These are phyloP conservation scores for Dromococcyx pavoninus DNA, from an alignment of 2,797 vertebrate species.

Conservation along the genomic window DNA sequence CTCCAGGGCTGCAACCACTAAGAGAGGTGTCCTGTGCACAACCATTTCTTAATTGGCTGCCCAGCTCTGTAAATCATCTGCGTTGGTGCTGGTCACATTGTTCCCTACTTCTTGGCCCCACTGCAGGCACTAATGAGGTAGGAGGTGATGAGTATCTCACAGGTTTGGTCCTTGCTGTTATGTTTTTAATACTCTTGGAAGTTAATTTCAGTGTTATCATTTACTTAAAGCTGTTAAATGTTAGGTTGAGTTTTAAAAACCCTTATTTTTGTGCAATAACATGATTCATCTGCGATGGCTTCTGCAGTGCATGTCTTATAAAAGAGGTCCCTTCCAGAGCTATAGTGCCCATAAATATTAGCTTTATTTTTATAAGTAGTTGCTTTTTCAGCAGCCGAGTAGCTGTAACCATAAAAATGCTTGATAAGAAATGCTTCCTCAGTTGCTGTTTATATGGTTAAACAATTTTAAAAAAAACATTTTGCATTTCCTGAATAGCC, in stretches of 20 bases:
- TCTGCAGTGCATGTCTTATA: slow-evolving; percentile 36
- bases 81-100: neutral
- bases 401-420: slow-evolving; percentile 67
- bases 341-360: slow-evolving; percentile 57
- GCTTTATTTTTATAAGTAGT: slow-evolving; percentile 44
- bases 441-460: slow-evolving; percentile 51
- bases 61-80: neutral
- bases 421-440: slow-evolving; percentile 73
- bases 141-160: neutral
- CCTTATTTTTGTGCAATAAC: neutral
- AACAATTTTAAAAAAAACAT: slow-evolving; percentile 61
- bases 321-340: slow-evolving; percentile 29
- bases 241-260: slow-evolving; percentile 1
- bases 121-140: accelerated
- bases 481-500: slow-evolving; percentile 61
- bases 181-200: neutral
- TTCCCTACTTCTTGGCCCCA: neutral
- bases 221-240: slow-evolving; percentile 54
- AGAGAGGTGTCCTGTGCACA: neutral
- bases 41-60: neutral
- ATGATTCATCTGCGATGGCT: neutral
- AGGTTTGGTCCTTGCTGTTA: neutral
- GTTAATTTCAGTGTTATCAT: slow-evolving; percentile 50
- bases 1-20: neutral
- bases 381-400: slow-evolving; percentile 33